Conservation (phyloP, 2,888 invertebrate species). For the Hemithea aestivaria region DNA sequence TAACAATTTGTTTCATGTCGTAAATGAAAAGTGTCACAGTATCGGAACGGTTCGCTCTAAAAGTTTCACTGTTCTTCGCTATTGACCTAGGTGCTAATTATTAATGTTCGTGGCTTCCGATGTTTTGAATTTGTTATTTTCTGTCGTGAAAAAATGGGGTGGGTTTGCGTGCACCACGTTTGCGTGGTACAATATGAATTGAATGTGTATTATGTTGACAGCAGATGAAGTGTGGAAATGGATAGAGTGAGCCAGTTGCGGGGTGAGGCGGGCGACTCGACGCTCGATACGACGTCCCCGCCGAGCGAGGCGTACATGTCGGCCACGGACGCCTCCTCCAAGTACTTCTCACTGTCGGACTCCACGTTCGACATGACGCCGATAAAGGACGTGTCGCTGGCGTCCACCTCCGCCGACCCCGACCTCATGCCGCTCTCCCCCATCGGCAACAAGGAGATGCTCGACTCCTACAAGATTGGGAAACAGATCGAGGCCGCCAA, state of each 20-base stretch:
- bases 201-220: constrained; percentile 44
- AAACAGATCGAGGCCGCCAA: constrained; percentile 72
- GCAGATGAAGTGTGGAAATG: constrained; percentile 74
- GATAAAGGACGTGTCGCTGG: constrained; percentile 52
- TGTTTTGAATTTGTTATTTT: constrained; percentile 50
- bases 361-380: constrained; percentile 58
- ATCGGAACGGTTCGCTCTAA: constrained; percentile 67
- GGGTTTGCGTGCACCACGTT: constrained; percentile 15
- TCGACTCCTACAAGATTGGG: constrained; percentile 63
- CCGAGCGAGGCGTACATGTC: constrained; percentile 65
- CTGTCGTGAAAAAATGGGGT: constrained; percentile 29
- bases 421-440: constrained; percentile 60
- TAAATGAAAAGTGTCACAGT: constrained; percentile 61
- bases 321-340: constrained; percentile 66
- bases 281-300: constrained; percentile 60
- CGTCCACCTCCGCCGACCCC: constrained; percentile 37
- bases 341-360: constrained; percentile 69
- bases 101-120: constrained; percentile 60
- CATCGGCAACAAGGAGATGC: constrained; percentile 57
- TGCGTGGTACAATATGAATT: constrained; percentile 20
- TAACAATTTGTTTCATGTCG: constrained; percentile 30
- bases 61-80: constrained; percentile 71
- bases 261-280: constrained; percentile 61
- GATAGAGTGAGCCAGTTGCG: constrained; percentile 71
- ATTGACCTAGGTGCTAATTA: constrained; percentile 73